Evolutionary conservation across 1,140 invertebrate species (phyloP), one percentile per base, ranked within the genome.

Genomic region (Homalodisca vitripennis): DNA sequence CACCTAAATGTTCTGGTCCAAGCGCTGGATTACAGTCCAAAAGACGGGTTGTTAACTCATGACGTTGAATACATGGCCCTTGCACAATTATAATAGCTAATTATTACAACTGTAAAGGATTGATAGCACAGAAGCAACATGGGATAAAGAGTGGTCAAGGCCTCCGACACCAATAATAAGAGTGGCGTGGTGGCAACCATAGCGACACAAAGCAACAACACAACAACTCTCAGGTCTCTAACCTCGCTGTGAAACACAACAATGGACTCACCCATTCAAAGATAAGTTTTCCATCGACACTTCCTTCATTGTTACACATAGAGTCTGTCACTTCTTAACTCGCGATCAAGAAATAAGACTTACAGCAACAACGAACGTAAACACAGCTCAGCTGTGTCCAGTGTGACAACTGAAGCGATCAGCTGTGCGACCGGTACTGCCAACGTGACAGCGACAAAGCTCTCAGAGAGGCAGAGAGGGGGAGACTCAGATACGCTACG

Each of bases 251-350:
- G 6, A 6, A 41, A 41, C 17, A 17, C 17, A 26, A 60, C 55
- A 60, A 10, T 29, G 29, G 2, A 60, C 22, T 60, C 26, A 60
- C 55, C 55, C 55, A 60, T 60, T 60, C 6, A 41, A 10, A 6
- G 55, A 60, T 60, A 60, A 22, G n/a, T 60, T 60, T 6, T 60
- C 55, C 55, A 60, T 24, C 26, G 55, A 24, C 14, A 60, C n/a
- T 30, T 60, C 55, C 55, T 60, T 60, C 55, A 60, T 60, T 60
- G 55, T 60, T 60, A 60, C 55, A 60, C 55, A 60, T 60, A 10
- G 29, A 60, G 55, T 60, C 55, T 60, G 26, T 26, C 55, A 60
- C 55, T 60, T 60, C 55, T 60, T 60, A 60, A 60, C 55, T 27
- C 55, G 12, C 26, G 48, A 60, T 60, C 55, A 60, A 60, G 55